Base-by-base conservation (phyloP, 2,888 invertebrate genomes). In the Drosophila greeni region DNA sequence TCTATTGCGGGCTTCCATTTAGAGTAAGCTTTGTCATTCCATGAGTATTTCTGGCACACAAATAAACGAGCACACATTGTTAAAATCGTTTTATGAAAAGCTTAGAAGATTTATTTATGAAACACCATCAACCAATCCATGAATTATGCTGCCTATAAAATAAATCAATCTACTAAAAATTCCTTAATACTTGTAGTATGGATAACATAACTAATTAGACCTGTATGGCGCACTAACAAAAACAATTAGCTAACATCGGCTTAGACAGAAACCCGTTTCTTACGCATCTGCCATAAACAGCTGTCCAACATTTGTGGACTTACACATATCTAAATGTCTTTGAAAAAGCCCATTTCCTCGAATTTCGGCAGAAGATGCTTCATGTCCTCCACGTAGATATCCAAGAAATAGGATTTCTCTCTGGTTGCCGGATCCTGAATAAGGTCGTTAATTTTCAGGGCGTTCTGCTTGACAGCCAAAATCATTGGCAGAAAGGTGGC, bases 1-100 rank as follows among this genome's bases (percentile, higher is more conserved):
- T 51, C 36, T 53, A 62, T 40, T 39, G 8, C 23, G 59, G 59
- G 56, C 56, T 60, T 60, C 56, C 59, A 59, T 9, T 31, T 31
- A 55, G 31, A 45, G 43, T 45, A 45, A 55, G 55, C 43, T 24
- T 14, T 20, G 3, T 14, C 29, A 16, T 29, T 47, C 20, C 33
- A 33, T 24, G 43, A 45, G 55, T 36, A 37, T 55, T 58, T 58
- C 12, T 8, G 9, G 14, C 29, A 37, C 29, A 16, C 43, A 59
- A 37, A 55, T 59, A 58, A 34, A 58, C 20, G 12, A 34, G 5
- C 20, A 36, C 8, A 8, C 20, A 14, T 52, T 23, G 48, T 48
- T 55, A 1, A 1, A 9, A 14, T n/a, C 2, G n/a, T 31, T 49
- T 14, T 23, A 49, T 18, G 14, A 26, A 39, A 29, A 26, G 14